These are phyloP conservation scores for Stegastes partitus DNA, from an alignment of 2,113 vertebrate species.

Conservation along the genomic window DNA sequence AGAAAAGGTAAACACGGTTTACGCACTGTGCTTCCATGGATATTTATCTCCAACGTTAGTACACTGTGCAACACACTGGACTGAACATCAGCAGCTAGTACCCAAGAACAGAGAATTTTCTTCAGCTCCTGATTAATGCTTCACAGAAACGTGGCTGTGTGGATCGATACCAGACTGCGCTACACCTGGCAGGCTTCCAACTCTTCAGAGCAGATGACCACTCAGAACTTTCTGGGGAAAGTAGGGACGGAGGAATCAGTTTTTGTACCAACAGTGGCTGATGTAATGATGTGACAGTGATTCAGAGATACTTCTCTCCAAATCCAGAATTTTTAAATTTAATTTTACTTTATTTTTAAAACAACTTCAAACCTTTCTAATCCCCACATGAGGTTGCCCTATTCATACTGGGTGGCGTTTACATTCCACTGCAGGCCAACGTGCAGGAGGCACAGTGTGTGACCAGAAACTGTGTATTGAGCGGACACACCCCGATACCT, in stretches of 20 bases:
- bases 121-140: neutral
- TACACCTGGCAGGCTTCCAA: constrained; percentile 7
- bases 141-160: constrained; percentile 3
- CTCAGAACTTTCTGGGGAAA: neutral
- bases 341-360: neutral
- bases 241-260: too few relatives aligned
- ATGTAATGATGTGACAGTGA: constrained; percentile 4
- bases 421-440: too few relatives aligned
- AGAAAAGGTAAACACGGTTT: too few relatives aligned
- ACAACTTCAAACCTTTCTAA: neutral
- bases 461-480: too few relatives aligned
- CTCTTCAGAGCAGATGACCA: neutral
- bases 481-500: too few relatives aligned
- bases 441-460: too few relatives aligned
- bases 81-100: neutral
- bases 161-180: neutral
- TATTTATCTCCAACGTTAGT: too few relatives aligned
- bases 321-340: too few relatives aligned
- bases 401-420: too few relatives aligned
- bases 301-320: neutral
- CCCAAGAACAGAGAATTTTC: neutral
- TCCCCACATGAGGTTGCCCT: neutral
- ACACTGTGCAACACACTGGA: too few relatives aligned
- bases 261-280: neutral
- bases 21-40: too few relatives aligned